Conservation (phyloP, 2,113 vertebrate genomes). For the Tragulus kanchil region DNA sequence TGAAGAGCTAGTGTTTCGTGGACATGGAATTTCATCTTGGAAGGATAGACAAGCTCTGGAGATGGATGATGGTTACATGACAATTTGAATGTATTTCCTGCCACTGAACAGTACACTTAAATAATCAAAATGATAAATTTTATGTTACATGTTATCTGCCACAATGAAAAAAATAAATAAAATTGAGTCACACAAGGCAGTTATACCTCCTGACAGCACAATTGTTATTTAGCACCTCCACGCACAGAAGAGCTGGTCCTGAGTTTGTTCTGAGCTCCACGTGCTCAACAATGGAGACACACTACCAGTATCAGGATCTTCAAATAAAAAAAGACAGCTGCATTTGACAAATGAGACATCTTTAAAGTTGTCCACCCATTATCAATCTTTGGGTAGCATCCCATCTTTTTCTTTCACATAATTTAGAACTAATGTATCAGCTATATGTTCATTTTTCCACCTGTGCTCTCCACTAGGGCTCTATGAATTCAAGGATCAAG, state of each 20-base stretch:
- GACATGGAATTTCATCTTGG: not conserved
- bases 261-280: not conserved
- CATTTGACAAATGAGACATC: constrained; percentile 58
- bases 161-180: not conserved
- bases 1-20: not conserved
- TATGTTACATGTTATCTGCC: not conserved
- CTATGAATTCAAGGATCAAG: not conserved
- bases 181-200: not conserved
- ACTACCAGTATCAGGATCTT: not conserved
- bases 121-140: not conserved
- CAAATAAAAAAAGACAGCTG: not conserved
- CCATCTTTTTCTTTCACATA: not conserved
- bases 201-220: no score
- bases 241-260: not conserved
- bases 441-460: not conserved
- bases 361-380: not conserved
- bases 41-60: not conserved
- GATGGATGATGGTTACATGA: not conserved
- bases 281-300: not conserved
- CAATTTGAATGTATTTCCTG: not conserved
- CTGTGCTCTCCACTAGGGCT: not conserved
- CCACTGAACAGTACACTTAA: not conserved
- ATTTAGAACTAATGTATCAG: not conserved
- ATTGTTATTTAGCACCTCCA: not conserved
- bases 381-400: not conserved